Conservation (phyloP, 2,888 invertebrate genomes). For the Halocaridina rubra region DNA sequence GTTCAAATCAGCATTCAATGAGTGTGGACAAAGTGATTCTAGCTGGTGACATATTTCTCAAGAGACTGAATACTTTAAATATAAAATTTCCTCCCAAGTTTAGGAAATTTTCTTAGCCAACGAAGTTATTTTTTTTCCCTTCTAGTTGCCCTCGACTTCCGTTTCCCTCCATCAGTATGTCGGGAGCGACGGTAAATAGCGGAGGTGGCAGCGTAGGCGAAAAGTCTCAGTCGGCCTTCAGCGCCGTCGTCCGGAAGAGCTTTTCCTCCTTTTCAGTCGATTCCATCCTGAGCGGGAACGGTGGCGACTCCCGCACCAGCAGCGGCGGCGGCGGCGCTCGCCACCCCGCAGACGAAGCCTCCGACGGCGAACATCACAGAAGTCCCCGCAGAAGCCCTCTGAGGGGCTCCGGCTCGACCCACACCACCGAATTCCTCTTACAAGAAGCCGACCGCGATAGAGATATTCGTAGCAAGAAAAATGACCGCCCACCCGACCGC, state of each 20-base stretch:
- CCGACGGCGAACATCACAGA: conserved; percentile 3
- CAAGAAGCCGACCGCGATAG: conserved; percentile 10
- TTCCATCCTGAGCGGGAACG: conserved; percentile 55
- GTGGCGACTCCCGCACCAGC: conserved; percentile 22
- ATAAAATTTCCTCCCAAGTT: too few relatives aligned
- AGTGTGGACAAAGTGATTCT: too few relatives aligned
- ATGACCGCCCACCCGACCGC: not conserved
- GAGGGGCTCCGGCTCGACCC: conserved; percentile 22
- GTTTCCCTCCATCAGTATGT: too few relatives aligned
- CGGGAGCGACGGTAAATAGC: conserved; percentile 53
- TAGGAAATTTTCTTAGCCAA: too few relatives aligned
- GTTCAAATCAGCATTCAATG: too few relatives aligned
- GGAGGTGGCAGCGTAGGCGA: conserved; percentile 29
- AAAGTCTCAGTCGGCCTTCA: conserved; percentile 62
- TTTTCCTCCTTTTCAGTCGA: conserved; percentile 63
- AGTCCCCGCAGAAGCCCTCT: not conserved
- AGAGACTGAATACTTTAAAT: too few relatives aligned
- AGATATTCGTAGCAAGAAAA: not conserved
- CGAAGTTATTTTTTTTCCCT: too few relatives aligned
- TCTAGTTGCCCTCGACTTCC: too few relatives aligned
- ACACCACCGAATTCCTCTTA: conserved; percentile 44
- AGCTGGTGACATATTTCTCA: too few relatives aligned
- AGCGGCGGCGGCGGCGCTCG: too few relatives aligned
- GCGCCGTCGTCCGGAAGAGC: conserved; percentile 62
- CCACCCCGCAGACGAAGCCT: conserved; percentile 35